Base-by-base conservation (phyloP, 2,113 vertebrate genomes). In the Rhagologus leucostigma region DNA sequence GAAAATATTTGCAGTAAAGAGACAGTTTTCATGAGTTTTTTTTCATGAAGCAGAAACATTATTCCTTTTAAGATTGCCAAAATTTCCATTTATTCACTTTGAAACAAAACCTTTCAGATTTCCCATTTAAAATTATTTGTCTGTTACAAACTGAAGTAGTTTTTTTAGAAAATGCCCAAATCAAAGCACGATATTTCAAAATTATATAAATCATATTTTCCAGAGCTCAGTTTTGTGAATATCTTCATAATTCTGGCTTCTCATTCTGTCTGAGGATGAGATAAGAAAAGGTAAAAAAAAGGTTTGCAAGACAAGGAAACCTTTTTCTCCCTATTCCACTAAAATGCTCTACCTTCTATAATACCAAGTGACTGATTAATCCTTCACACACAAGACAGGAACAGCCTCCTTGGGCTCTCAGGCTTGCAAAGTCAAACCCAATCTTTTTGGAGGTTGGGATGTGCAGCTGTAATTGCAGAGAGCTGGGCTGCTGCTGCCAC, bases 1-100 rank as follows among this genome's bases (percentile, higher is more conserved):
- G 39, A 89, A 95, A 97, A 96, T 95, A 95, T 96, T 97, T 96
- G 78, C 83, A 78, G 73, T 92, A 90, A 90, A 84, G 84, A 96
- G 93, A 86, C 86, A 84, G 86, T 95, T 89, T 75, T 81, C 20
- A 14, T 87, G 19, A 71, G 52, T 95, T 95, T 84, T 93, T 89
- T 87, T 75, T 90, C 89, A 84, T 3, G 30, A 87, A 81, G 65
- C 56, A 84, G 76, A 96, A 95, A 70, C 64, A 95, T 84, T 95
- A 75, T 90, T 86, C 89, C 80, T 81, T 96, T 97, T 87, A 89
- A 93, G 80, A 60, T 63, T 95, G 91, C 93, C 86, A 95, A 75
- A 93, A 95, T 96, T 95, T 96, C 95, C 95, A 92, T 96, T 96
- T 93, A 75, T 64, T 91, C 11, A 1, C 93, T 96, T 95, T 95